Evolutionary conservation across 2,888 invertebrate species (phyloP).

Genomic region (Pristionchus exspectatus): DNA sequence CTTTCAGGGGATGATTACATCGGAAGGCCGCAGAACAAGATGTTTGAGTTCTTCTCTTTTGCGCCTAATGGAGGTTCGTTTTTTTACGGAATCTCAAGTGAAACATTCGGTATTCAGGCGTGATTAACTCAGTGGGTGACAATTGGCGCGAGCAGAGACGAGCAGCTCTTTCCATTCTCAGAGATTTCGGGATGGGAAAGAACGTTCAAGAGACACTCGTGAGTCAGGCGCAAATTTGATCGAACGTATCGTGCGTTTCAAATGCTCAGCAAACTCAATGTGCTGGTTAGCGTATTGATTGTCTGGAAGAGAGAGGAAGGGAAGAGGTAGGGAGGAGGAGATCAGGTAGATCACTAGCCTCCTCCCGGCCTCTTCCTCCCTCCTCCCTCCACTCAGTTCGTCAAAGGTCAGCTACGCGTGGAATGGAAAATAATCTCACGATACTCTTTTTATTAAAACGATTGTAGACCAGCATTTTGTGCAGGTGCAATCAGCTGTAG

Average conservation of each 20-base stretch:
- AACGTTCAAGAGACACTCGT: constrained; percentile 37
- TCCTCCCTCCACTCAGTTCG: too few relatives aligned
- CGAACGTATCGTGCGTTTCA: not conserved
- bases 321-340: too few relatives aligned
- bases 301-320: too few relatives aligned
- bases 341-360: too few relatives aligned
- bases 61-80: constrained; percentile 24
- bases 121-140: constrained; percentile 28
- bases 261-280: not conserved
- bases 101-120: not conserved
- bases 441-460: too few relatives aligned
- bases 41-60: constrained; percentile 14
- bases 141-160: constrained; percentile 23
- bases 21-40: not conserved
- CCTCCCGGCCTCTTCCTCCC: too few relatives aligned
- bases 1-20: constrained; percentile 19
- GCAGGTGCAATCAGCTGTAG: not conserved
- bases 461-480: too few relatives aligned
- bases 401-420: too few relatives aligned
- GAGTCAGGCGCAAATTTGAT: not conserved
- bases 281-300: too few relatives aligned
- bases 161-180: not conserved
- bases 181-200: constrained; percentile 37
- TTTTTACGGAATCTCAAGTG: not conserved
- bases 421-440: too few relatives aligned